These are phyloP conservation scores for Trypoxylus dichotomus DNA, from an alignment of 1,140 invertebrate genomes.

Conservation along the genomic window DNA sequence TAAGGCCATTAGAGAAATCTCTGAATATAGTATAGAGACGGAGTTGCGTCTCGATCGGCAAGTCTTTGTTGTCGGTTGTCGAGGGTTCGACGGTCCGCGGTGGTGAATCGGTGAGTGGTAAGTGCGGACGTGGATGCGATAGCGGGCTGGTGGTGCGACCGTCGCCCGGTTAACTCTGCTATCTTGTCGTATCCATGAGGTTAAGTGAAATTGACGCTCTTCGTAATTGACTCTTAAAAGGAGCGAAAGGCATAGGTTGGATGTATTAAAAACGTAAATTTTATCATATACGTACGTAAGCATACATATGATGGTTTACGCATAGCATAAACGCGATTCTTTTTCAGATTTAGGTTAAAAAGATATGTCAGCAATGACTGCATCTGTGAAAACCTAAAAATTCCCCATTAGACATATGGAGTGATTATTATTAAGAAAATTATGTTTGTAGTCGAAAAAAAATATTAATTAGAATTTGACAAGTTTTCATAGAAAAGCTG, in stretches of 20 bases:
- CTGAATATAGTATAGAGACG: background rate
- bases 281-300: too few species aligned
- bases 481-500: too few species aligned
- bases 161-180: background rate
- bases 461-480: too few species aligned
- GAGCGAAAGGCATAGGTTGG: background rate
- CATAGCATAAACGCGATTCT: too few species aligned
- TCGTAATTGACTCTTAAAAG: background rate
- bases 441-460: too few species aligned
- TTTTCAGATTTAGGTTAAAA: too few species aligned
- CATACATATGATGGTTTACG: too few species aligned
- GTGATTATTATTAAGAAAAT: too few species aligned
- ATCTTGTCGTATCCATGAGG: background rate
- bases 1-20: conserved; percentile 32
- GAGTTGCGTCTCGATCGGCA: background rate
- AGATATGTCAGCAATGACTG: too few species aligned
- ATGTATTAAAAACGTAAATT: too few species aligned
- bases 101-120: background rate
- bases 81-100: conserved; percentile 7
- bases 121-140: background rate
- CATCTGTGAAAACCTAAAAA: too few species aligned
- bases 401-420: too few species aligned
- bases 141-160: background rate
- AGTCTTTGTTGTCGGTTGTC: background rate
- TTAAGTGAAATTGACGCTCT: conserved; percentile 10